Evolutionary conservation across 2,797 vertebrate genomes (phyloP), one percentile per base, ranked within the genome.

Genomic region (Ceyx erithaca): DNA sequence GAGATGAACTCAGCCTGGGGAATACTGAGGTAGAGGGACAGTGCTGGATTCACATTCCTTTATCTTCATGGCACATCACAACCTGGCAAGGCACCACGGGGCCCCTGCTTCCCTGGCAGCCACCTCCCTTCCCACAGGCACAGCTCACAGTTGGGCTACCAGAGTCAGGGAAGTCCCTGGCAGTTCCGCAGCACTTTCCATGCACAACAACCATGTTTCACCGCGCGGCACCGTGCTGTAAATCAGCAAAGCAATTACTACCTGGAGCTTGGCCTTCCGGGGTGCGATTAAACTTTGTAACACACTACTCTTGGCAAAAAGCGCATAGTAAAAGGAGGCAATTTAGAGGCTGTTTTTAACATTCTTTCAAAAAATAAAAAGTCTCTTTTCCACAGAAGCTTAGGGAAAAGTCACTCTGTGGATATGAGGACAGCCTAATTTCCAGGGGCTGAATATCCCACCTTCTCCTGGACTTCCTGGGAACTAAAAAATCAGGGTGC

Each of bases 211-310:
- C 78, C 94, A 80, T 69, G 96, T 97, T 97, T 95, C 95, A 89
- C 61, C 68, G 37, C 93, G 66, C 30, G 23, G 72, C 26, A 70
- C 4, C 1, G 63, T 3, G 95, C 93, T 80, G 95, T 97, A 97
- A 97, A 97, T 98, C 97, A 97, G 92, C 96, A 96, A 66, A 96
- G 97, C 95, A 97, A 98, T 97, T 97, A 97, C 95, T 61, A 93
- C 94, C 91, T 43, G 64, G 93, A 97, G 97, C 85, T 96, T 85
- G 96, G 96, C 96, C 84, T 95, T 87, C 91, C 73, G 95, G 67
- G 94, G 94, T 96, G 97, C 97, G 94, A 97, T 97, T 97, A 97
- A 97, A 98, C 95, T 97, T 97, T 72, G 43, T 95, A 97, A 98
- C 96, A 94, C 95, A 97, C 90, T 87, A 91, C 81, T 89, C 81